Conservation (phyloP, 2,113 vertebrate species). For the Opisthocomus hoazin region DNA sequence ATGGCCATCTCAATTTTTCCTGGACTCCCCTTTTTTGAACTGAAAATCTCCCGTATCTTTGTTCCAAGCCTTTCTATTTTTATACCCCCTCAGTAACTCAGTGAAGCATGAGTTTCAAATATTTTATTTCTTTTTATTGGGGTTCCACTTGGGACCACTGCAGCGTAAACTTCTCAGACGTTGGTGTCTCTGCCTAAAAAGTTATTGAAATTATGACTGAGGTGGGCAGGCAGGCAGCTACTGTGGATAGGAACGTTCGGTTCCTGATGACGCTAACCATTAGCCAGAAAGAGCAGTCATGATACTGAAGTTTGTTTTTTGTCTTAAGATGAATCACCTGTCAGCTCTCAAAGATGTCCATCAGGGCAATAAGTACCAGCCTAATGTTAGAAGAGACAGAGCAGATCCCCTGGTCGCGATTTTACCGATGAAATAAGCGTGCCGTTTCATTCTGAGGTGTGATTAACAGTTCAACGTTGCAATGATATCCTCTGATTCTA, state of each 20-base stretch:
- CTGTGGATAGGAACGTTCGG: neutral
- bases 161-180: neutral
- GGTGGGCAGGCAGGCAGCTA: neutral
- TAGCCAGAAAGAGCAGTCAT: neutral
- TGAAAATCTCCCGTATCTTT: neutral
- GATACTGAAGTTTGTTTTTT: neutral
- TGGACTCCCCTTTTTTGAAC: neutral
- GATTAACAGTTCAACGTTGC: constrained; percentile 27
- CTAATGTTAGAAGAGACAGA: neutral
- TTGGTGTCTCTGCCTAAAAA: neutral
- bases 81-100: neutral
- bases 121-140: neutral
- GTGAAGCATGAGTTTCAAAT: neutral
- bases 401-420: neutral
- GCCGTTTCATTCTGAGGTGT: constrained; percentile 3
- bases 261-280: neutral
- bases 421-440: neutral
- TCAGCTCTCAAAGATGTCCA: neutral
- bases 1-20: neutral
- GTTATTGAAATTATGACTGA: neutral
- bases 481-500: constrained; percentile 47
- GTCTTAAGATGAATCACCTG: neutral
- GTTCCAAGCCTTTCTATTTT: neutral
- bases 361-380: neutral
- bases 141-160: neutral